phyloP scores from a whole-genome alignment of 2,113 vertebrate species.

The Tricholaema leucomelas region DNA sequence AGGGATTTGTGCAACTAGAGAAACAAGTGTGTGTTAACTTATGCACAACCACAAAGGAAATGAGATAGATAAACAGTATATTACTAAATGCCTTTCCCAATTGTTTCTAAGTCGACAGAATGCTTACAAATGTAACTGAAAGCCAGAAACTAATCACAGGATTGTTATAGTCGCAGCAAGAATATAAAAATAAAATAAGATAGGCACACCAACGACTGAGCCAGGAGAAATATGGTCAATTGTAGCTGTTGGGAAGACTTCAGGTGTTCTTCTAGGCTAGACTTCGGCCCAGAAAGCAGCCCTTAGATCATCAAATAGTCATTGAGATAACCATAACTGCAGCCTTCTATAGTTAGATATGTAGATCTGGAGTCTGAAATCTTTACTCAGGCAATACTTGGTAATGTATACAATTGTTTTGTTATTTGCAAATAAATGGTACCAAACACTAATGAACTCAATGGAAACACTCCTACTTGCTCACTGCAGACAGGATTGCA shows the following conservation, averaged over 20 bases:
- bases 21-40: neutral
- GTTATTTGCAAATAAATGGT: neutral
- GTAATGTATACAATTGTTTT: neutral
- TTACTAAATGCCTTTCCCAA: neutral
- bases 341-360: neutral
- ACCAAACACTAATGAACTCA: neutral
- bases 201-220: slow-evolving; percentile 36
- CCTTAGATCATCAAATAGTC: neutral
- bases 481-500: neutral
- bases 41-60: neutral
- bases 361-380: neutral
- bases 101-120: neutral
- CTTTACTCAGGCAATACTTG: neutral
- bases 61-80: neutral
- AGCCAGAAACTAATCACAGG: neutral
- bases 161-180: slow-evolving; percentile 19
- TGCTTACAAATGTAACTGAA: neutral
- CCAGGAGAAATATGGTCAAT: neutral
- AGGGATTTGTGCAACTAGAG: neutral
- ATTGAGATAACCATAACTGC: neutral
- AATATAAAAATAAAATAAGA: slow-evolving; percentile 30
- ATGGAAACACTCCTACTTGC: neutral
- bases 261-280: neutral
- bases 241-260: slow-evolving; percentile 5
- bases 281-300: neutral